These are phyloP conservation scores for Anodontia alba DNA, from an alignment of 2,888 invertebrate genomes.

Conservation along the genomic window DNA sequence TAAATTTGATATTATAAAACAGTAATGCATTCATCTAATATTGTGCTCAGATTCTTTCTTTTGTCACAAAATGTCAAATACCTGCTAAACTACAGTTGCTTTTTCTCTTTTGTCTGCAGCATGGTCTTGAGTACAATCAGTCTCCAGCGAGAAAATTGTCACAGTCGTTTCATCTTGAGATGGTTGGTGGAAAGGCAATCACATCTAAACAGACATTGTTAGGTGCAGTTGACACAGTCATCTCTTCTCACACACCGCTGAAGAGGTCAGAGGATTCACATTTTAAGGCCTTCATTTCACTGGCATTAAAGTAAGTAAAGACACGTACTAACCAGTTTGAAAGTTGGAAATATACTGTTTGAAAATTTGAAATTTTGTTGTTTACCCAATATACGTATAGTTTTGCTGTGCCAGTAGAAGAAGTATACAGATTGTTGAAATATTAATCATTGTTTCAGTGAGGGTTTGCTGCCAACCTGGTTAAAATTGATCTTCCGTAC, in stretches of 20 bases:
- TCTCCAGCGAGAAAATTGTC: conserved; percentile 98
- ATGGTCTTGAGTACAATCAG: conserved; percentile 97
- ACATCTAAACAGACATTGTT: conserved; percentile 95
- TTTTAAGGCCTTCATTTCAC: conserved; percentile 99
- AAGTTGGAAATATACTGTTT: too few species aligned
- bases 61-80: too few species aligned
- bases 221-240: conserved; percentile 95
- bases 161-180: conserved; percentile 96
- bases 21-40: too few species aligned
- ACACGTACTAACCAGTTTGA: neutral
- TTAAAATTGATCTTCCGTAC: conserved; percentile 96
- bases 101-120: conserved; percentile 82
- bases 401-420: too few species aligned
- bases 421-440: too few species aligned
- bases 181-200: conserved; percentile 93
- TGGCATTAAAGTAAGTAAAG: conserved; percentile 94
- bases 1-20: too few species aligned
- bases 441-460: conserved; percentile 87
- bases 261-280: conserved; percentile 98
- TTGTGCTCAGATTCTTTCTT: too few species aligned
- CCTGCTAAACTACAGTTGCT: too few species aligned
- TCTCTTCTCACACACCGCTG: conserved; percentile 95
- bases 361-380: too few species aligned
- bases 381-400: too few species aligned
- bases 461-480: conserved; percentile 97